Base-by-base conservation (phyloP, 2,113 vertebrate genomes). In the Arvicanthis niloticus region DNA sequence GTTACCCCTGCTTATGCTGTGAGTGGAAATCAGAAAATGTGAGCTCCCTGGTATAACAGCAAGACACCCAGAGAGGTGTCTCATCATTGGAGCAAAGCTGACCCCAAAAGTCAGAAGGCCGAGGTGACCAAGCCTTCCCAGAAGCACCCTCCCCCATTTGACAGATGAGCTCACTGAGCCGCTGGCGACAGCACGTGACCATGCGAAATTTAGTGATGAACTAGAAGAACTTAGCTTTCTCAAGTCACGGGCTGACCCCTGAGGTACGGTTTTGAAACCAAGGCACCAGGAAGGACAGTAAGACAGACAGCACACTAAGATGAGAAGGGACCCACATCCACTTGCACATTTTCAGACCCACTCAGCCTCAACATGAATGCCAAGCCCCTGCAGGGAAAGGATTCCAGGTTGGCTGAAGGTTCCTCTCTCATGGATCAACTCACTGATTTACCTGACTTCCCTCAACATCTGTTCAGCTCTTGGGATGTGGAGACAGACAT, bases 11-110 rank as follows among this genome's bases (percentile, higher is more conserved):
- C 29, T 7, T 72, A 37, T 1, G 40, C 37, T 1, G 2, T 40
- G 67, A 53, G 1, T 48, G 31, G 68, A 31, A 42, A 7, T 26
- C 51, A 13, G 40, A 42, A 53, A 42, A n/a, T 34, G 42, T 82
- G 62, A n/a, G 60, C 26, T 22, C 42, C 8, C 19, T 51, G 12
- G 53, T 2, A 2, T 2, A 37, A 16, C 42, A 56, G 40, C 37
- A 24, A 40, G 48, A 24, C 9, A 51, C n/a, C 1, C 0, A 6
- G 21, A 22, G 11, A 21, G 7, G 19, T 21, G 8, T 45, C 7
- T 48, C 42, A 53, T 9, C 22, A 51, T 80, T 75, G 31, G 24
- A 89, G n/a, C 17, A 48, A 80, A n/a, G 40, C 5, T 48, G 60
- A n/a, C 48, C 48, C 85, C 37, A 81, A 22, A 77, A 7, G 13